phyloP scores from a whole-genome alignment of 2,888 invertebrate genomes.

The Torymus aiolomorphi region DNA sequence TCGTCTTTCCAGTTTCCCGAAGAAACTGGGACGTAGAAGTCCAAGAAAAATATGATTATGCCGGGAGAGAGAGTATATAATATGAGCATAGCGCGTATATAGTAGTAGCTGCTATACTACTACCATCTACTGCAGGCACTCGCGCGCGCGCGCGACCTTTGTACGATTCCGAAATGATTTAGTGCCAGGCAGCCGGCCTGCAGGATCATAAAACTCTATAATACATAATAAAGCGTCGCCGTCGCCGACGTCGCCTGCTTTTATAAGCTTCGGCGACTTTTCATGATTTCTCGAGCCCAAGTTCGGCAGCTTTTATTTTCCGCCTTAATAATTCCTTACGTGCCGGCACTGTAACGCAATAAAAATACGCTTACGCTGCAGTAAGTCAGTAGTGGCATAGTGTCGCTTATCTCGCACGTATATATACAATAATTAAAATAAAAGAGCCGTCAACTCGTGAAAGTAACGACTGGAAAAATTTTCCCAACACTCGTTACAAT shows the following conservation, averaged over 20 bases:
- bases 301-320: conserved; percentile 17
- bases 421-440: conserved; percentile 1
- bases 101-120: too few species aligned
- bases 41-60: conserved; percentile 1
- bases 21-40: conserved; percentile 18
- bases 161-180: conserved; percentile 14
- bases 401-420: not conserved
- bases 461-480: not conserved
- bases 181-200: not conserved
- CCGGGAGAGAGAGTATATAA: not conserved
- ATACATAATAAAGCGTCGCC: conserved; percentile 7
- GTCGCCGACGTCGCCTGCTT: not conserved
- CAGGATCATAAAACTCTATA: conserved; percentile 6
- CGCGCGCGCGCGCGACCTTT: not conserved
- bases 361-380: not conserved
- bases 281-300: conserved; percentile 14
- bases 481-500: too few species aligned
- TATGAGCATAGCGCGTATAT: too few species aligned
- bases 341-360: conserved; percentile 2
- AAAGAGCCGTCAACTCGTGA: too few species aligned
- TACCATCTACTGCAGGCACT: not conserved
- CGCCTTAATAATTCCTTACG: conserved; percentile 13
- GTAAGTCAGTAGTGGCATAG: too few species aligned
- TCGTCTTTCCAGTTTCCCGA: not conserved
- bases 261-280: conserved; percentile 25